A percentile compares a stretch with the other conserved stretches of the same genome.
These are phyloP conservation scores for Coreoperca whiteheadi DNA, from an alignment of 2,113 vertebrate species.

Conservation along the genomic window DNA sequence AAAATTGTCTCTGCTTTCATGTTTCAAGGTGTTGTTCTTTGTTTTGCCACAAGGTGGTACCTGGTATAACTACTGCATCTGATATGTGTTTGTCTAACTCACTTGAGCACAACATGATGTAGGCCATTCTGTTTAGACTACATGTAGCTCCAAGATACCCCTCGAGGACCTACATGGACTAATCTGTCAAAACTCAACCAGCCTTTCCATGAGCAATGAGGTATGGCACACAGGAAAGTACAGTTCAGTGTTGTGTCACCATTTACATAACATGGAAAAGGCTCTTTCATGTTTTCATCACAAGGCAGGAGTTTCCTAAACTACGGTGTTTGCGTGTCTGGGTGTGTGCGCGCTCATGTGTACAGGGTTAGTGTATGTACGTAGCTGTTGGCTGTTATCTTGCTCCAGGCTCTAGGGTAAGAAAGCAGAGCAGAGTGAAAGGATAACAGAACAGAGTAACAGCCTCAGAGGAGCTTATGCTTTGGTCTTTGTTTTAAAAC, in stretches of 20 bases:
- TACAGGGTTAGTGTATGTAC: conserved; percentile 18
- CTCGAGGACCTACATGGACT: not conserved
- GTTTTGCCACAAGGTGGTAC: conserved; percentile 59
- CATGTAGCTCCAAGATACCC: conserved; percentile 8
- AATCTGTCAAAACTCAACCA: conserved; percentile 10
- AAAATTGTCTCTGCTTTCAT: conserved; percentile 12
- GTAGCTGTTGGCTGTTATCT: conserved; percentile 50
- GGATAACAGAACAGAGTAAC: conserved; percentile 39
- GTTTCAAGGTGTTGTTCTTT: conserved; percentile 27
- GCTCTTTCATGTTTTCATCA: conserved; percentile 34
- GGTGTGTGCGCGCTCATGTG: conserved; percentile 12
- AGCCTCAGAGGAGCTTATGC: conserved; percentile 38
- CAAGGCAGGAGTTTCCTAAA: conserved; percentile 48
- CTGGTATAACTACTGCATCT: conserved; percentile 10
- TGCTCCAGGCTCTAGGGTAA: conserved; percentile 38
- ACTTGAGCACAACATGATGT: conserved; percentile 25
- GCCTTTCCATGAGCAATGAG: conserved; percentile 21
- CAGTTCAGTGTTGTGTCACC: conserved; percentile 20
- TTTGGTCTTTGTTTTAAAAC: conserved; percentile 58
- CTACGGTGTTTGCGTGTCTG: conserved; percentile 22
- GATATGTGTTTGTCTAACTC: conserved; percentile 12
- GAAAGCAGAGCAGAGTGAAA: conserved; percentile 46
- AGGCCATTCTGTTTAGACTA: conserved; percentile 5
- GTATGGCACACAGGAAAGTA: conserved; percentile 15
- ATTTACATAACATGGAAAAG: conserved; percentile 47